Conservation (phyloP, 2,888 invertebrate species). For the Lasioglossum oenotherae region DNA sequence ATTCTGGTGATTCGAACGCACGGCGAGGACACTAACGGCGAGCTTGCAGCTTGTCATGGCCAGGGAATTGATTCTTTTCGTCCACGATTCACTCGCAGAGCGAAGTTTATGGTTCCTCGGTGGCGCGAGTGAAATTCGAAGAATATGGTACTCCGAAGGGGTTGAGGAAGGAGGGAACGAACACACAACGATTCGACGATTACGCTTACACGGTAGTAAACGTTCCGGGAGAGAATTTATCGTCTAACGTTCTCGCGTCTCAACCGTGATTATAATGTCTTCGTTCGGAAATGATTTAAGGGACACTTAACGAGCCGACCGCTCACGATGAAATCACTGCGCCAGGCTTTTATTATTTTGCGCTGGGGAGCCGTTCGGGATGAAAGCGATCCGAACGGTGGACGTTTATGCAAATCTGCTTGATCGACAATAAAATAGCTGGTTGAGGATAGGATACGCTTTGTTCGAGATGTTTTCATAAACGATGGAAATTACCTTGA, state of each 20-base stretch:
- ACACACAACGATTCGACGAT: not conserved
- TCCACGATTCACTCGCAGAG: not conserved
- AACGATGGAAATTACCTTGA: not conserved
- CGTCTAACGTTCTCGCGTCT: slow-evolving; percentile 39
- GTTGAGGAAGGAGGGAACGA: not conserved
- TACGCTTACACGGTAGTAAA: slow-evolving; percentile 56
- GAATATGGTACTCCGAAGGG: not conserved
- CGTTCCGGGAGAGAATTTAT: slow-evolving; percentile 54
- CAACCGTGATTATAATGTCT: slow-evolving; percentile 62
- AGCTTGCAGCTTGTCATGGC: not conserved
- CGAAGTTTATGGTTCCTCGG: not conserved
- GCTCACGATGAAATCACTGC: slow-evolving; percentile 16
- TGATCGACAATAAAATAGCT: not conserved
- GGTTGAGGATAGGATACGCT: not conserved
- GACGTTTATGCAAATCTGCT: not conserved
- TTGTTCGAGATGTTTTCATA: no score
- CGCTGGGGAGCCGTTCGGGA: not conserved
- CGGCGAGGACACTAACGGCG: not conserved
- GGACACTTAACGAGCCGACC: slow-evolving; percentile 20
- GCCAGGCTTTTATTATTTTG: slow-evolving; percentile 28
- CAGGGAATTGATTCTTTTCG: not conserved
- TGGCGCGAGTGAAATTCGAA: not conserved
- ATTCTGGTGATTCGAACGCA: not conserved
- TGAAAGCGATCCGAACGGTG: not conserved
- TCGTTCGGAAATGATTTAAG: slow-evolving; percentile 64